A percentile compares a stretch with the other conserved stretches of the same genome.
phyloP scores from a whole-genome alignment of 2,888 invertebrate genomes.

The Phaonia tiefii region DNA sequence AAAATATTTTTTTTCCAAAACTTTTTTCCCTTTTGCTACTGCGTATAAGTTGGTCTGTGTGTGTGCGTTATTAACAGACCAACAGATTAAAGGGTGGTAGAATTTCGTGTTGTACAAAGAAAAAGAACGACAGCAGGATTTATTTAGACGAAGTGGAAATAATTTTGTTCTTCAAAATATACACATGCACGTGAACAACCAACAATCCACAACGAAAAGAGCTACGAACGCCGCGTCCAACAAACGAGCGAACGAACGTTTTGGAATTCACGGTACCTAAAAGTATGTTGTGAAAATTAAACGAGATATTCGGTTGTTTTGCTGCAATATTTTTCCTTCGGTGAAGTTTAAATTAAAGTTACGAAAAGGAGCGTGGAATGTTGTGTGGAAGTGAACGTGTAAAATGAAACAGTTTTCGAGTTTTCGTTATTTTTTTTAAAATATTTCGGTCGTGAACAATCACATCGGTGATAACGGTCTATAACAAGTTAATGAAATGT shows the following conservation, averaged over 20 bases:
- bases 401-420: slow-evolving; percentile 48
- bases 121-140: slow-evolving; percentile 30
- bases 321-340: slow-evolving; percentile 29
- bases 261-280: slow-evolving; percentile 64
- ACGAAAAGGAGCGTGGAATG: slow-evolving; percentile 45
- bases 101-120: not conserved
- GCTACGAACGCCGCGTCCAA: slow-evolving; percentile 47
- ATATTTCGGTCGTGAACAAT: slow-evolving; percentile 13
- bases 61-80: slow-evolving; percentile 6
- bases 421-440: too few species aligned
- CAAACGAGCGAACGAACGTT: slow-evolving; percentile 64
- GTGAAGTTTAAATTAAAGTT: slow-evolving; percentile 29
- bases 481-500: slow-evolving; percentile 55
- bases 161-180: slow-evolving; percentile 27
- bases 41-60: slow-evolving; percentile 39
- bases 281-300: slow-evolving; percentile 30
- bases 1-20: slow-evolving; percentile 51
- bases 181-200: not conserved
- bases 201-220: slow-evolving; percentile 52
- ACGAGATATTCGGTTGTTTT: slow-evolving; percentile 17
- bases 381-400: slow-evolving; percentile 41
- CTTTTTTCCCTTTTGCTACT: slow-evolving; percentile 53
- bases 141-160: slow-evolving; percentile 32
- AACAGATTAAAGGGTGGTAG: slow-evolving; percentile 23
- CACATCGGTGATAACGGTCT: slow-evolving; percentile 39